Evolutionary conservation across 2,888 invertebrate species (phyloP), one percentile per base, ranked within the genome.

Genomic region (Archaeoteleia sp.): DNA sequence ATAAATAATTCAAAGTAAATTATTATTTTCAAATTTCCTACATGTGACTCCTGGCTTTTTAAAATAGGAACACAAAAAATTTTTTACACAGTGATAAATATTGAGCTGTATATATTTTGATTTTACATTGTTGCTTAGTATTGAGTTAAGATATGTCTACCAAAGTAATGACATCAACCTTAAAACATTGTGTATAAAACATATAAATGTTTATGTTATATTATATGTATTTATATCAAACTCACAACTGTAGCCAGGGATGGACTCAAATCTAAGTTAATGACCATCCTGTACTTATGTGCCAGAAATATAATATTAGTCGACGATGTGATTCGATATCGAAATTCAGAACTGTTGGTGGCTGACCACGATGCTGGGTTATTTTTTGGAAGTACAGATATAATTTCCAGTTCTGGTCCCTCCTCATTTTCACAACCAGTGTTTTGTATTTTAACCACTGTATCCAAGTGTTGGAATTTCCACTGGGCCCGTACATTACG

Each of bases 181-280:
- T n/a, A n/a, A 42, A 46, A 23, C 7, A 23, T 5, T 5, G 7
- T 23, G 23, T 45, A 15, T 10, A 10, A 13, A 14, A 61, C 51
- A 54, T n/a, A n/a, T n/a, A n/a, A n/a, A n/a, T n/a, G n/a, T n/a
- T n/a, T n/a, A n/a, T n/a, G n/a, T n/a, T n/a, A n/a, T n/a, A n/a
- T n/a, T n/a, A n/a, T n/a, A n/a, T 17, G 2, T 2, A 32, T n/a
- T 23, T 8, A 5, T 35, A 49, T 4, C 8, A 13, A 67, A 83
- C 89, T 87, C 83, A 91, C 92, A 68, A 92, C 90, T 61, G 91
- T 89, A 40, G 92, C 90, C 58, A 91, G 88, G 1, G 93, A 93
- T 6, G 93, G 93, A 80, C 93, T 93, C 81, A 94, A 88, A 84
- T 94, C 94, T 61, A 94, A 86, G 73, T 93, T 91, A 80, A 92